Evolutionary conservation across 2,797 vertebrate species (phyloP).

Genomic region (Buceros bicornis): DNA sequence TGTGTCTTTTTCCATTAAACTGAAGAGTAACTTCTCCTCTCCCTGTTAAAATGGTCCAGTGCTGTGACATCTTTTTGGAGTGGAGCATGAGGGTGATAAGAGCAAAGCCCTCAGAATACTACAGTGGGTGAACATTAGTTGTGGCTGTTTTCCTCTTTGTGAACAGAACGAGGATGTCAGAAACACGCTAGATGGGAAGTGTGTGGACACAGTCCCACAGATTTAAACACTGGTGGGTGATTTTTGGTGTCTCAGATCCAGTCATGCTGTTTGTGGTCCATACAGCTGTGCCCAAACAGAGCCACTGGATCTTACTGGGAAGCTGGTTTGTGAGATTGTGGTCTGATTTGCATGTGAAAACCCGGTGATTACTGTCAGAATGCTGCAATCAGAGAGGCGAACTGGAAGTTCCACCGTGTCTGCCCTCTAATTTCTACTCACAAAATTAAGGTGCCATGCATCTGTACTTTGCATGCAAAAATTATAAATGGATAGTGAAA

Average conservation of each 20-base stretch:
- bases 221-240: neutral
- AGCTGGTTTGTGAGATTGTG: neutral
- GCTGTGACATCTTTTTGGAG: neutral
- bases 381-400: conserved; percentile 30
- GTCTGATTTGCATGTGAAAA: conserved; percentile 53
- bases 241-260: neutral
- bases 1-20: neutral
- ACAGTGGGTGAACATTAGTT: neutral
- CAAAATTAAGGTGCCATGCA: neutral
- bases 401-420: neutral
- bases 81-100: neutral
- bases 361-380: conserved; percentile 37
- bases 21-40: neutral
- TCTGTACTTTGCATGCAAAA: neutral
- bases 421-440: neutral
- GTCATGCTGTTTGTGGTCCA: neutral
- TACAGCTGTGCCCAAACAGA: neutral
- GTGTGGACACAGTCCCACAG: neutral
- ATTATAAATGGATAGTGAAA: neutral
- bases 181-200: neutral
- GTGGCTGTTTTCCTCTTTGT: neutral
- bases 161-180: neutral
- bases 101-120: neutral
- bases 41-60: neutral
- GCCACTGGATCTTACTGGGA: neutral